Evolutionary conservation across 2,113 vertebrate genomes (phyloP), one percentile per base, ranked within the genome.

Genomic region (Puntigrus tetrazona): DNA sequence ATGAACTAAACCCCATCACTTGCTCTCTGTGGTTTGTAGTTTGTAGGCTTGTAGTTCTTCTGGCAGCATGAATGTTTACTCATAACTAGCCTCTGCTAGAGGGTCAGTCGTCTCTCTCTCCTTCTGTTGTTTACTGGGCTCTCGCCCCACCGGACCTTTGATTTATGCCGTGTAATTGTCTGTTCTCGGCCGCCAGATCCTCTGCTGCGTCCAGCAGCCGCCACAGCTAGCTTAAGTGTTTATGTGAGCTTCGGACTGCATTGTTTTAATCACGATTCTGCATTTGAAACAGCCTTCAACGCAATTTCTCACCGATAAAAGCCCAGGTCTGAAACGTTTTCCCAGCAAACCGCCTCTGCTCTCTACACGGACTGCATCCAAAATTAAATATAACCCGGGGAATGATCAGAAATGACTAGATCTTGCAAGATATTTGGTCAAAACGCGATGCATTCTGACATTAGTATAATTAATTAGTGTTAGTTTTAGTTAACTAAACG

Each of bases 91-190:
- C 47, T 50, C 14, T 18, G 47, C 47, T 50, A 50, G 52, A n/a
- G 20, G 55, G 29, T 20, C 63, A 61, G 29, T 22, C 18, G 31
- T 69, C 65, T 18, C 65, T 18, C 65, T 69, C 65, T 36, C 65
- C 16, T 31, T 22, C 2, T 59, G 76, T 61, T 79, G 67, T 79
- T 72, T 41, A 72, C 65, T 52, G 22, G 47, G 45, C 29, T 76
- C 11, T 74, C 25, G 73, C 18, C 20, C 25, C 41, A 8, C 43
- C n/a, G 43, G 43, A 50, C 9, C 16, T 69, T 81, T 82, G 81
- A 73, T 82, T 74, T 73, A 61, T 70, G 29, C 22, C 20, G 0
- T 72, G 31, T 73, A 57, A n/a, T 72, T 82, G 29, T 29, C 63
- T 22, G 65, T 18, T 69, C 3, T 41, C 36, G 57, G 67, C 14